phyloP scores from a whole-genome alignment of 2,113 vertebrate genomes.

The Elephantulus edwardii region DNA sequence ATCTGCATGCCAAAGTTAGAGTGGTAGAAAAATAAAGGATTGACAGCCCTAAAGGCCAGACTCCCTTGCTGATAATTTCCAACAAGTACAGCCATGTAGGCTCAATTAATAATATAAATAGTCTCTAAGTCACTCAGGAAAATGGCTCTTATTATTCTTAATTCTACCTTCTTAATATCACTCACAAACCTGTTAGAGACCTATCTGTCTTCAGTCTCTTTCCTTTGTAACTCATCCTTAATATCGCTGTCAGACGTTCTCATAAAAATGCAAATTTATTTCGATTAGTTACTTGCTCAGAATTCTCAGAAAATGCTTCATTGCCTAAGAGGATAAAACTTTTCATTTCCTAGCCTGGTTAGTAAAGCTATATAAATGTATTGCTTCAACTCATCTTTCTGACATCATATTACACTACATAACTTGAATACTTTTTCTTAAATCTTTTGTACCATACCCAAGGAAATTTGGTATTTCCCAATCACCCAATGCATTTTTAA shows the following conservation, averaged over 20 bases:
- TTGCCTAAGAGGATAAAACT: background rate
- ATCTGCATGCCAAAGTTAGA: slow-evolving; percentile 66
- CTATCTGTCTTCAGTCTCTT: background rate
- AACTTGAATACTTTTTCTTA: background rate
- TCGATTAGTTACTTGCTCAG: background rate
- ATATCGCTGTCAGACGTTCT: background rate
- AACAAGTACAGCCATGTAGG: background rate
- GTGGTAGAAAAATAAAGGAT: slow-evolving; percentile 33
- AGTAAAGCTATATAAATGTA: background rate
- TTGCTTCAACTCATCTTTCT: background rate
- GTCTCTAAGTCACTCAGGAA: background rate
- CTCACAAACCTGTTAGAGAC: background rate
- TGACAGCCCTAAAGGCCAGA: slow-evolving; percentile 42
- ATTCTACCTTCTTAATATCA: background rate
- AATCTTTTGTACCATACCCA: background rate
- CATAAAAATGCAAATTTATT: background rate
- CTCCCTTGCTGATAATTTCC: background rate
- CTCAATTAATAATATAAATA: slow-evolving; percentile 48
- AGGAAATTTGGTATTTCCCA: background rate
- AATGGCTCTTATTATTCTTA: background rate
- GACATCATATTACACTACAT: background rate
- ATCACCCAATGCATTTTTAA: background rate
- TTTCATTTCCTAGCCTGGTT: background rate
- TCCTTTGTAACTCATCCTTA: background rate
- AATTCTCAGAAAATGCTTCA: background rate